Evolutionary conservation across 2,113 vertebrate genomes (phyloP), one percentile per base, ranked within the genome.

Genomic region (Girardinichthys multiradiatus): DNA sequence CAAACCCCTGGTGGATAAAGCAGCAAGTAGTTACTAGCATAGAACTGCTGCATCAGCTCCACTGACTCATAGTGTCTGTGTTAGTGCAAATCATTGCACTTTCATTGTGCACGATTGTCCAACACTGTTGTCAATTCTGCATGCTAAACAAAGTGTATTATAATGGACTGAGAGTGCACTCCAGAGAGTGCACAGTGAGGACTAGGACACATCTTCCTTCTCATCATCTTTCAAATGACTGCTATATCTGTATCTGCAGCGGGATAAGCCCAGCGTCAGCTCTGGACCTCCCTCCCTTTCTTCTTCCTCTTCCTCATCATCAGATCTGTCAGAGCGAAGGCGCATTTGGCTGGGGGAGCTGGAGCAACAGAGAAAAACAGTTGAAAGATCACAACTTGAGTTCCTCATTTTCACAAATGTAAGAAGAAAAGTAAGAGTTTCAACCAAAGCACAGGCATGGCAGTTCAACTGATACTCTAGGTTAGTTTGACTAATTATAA

Each of bases 281-380:
- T 84, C 67, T 48, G 94, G 93, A 13, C 90, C 94, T 57, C 90
- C 89, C 63, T 91, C 86, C 84, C 96, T 94, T 60, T 96, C 95
- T 9, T 97, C 96, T 33, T 93, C 95, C 21, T 93, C 92, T 27
- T 92, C 91, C 77, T 99, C 97, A 39, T 98, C 96, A 3, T 98
- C 97, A 58, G 95, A 97, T 90, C 88, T 91, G 80, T 95, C 91
- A 12, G 91, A 94, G 91, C 86, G 33, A 48, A 94, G 94, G 77
- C 85, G 86, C 86, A 94, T 95, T 84, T 93, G 94, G 85, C 93
- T 94, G 70, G 95, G 87, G 45, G 97, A 96, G 91, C 97, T 98
- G 94, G 0, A 78, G 70, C 29, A 68, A 65, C 74, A 78, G 87
- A 59, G 71, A 65, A 87, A 73, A 14, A 42, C 15, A 42, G 39